phyloP scores from a whole-genome alignment of 2,888 invertebrate genomes.

The Chymomyza amoena region DNA sequence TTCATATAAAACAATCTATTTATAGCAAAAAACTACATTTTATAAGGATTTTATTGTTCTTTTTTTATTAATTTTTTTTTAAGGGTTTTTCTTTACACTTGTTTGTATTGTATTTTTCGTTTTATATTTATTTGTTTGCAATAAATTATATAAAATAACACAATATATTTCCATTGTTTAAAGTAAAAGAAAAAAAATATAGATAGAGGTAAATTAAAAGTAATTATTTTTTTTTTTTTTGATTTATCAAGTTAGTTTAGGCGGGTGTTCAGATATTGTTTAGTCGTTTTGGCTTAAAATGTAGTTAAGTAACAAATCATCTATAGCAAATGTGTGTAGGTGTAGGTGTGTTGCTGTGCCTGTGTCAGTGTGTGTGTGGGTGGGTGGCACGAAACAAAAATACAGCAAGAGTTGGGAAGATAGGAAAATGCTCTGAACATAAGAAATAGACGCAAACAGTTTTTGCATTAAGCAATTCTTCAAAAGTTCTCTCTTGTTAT shows the following conservation, averaged over 20 bases:
- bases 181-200: constrained; percentile 40
- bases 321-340: neutral
- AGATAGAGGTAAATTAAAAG: constrained; percentile 56
- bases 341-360: neutral
- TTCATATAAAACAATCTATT: constrained; percentile 29
- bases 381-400: neutral
- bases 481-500: neutral
- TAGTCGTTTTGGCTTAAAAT: constrained; percentile 36
- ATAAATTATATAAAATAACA: constrained; percentile 66
- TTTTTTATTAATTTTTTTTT: constrained; percentile 37
- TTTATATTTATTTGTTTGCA: constrained; percentile 61
- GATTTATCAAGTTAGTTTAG: constrained; percentile 52
- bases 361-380: constrained; percentile 27
- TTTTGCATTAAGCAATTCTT: constrained; percentile 20
- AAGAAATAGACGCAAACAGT: constrained; percentile 39
- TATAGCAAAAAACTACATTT: constrained; percentile 22
- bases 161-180: constrained; percentile 40
- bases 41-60: constrained; percentile 43
- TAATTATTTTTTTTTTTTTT: constrained; percentile 30
- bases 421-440: neutral
- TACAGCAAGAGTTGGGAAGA: neutral
- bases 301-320: constrained; percentile 54
- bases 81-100: constrained; percentile 52
- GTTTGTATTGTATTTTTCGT: constrained; percentile 37
- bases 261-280: constrained; percentile 34